A percentile compares a stretch with the other conserved stretches of the same genome.
Conservation (phyloP, 2,888 invertebrate species). For the Callyntrura guangdongensis region DNA sequence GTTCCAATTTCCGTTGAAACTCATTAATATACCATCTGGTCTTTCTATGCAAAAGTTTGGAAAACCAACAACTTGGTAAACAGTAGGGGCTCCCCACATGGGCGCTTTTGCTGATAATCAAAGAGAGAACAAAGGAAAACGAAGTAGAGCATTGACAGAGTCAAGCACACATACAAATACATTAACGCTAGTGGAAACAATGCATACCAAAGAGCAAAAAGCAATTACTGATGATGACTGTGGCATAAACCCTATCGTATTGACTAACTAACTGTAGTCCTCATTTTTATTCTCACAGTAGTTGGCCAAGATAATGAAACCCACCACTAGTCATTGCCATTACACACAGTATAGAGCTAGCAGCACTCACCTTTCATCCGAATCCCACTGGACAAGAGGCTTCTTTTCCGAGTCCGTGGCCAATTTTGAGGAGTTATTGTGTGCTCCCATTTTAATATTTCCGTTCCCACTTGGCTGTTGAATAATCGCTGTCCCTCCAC, state of each 20-base stretch:
- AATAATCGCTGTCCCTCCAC: conserved; percentile 25
- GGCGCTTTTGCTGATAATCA: background rate
- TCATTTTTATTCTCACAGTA: background rate
- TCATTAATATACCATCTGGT: conserved; percentile 33
- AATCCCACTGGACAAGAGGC: conserved; percentile 88
- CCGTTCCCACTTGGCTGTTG: conserved; percentile 55
- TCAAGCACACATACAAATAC: too few relatives aligned
- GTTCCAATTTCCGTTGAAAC: conserved; percentile 30
- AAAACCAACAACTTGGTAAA: background rate
- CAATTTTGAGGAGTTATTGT: conserved; percentile 57
- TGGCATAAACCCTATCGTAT: background rate
- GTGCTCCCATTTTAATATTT: conserved; percentile 53
- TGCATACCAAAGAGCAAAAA: too few relatives aligned
- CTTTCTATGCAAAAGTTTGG: background rate
- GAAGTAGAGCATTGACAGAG: background rate
- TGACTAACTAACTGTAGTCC: background rate
- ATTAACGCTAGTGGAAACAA: too few relatives aligned
- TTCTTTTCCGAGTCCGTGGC: conserved; percentile 86
- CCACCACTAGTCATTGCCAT: background rate
- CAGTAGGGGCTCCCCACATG: background rate
- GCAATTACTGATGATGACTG: background rate
- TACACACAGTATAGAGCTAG: background rate
- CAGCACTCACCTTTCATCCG: conserved; percentile 87
- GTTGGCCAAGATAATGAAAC: background rate
- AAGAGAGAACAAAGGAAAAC: conserved; percentile 8